Base-by-base conservation (phyloP, 2,888 invertebrate genomes). In the Dendrolimus pini region DNA sequence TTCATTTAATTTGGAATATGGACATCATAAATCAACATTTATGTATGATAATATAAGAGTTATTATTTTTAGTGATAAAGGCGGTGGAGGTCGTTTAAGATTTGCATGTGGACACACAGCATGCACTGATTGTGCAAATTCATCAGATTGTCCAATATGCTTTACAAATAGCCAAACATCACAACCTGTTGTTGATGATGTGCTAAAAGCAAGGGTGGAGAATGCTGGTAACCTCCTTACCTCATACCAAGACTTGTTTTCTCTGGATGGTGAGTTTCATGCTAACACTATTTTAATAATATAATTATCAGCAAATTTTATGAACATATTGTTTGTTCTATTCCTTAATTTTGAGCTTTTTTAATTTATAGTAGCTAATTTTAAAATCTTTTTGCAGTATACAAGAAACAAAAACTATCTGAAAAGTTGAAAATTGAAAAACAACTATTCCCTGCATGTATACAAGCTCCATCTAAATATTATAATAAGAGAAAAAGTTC, bases 401-500 rank as follows among this genome's bases (percentile, higher is more conserved):
- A 77, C 57, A 78, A 65, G 66, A 74, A 74, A 54, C 71, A 75
- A 54, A 75, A 83, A 62, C 59, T 81, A 59, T 87, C 83, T 56
- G 84, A 87, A 59, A 78, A 82, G 60, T 65, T 83, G 55, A 84
- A 79, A 71, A 63, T 78, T 55, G 89, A 90, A 73, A 88, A 80
- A 65, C 75, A 84, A 62, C 7, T 89, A n/a, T 90, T 90, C 61
- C 89, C 89, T 59, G 68, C 82, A 67, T 85, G 86, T 62, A 88
- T 90, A 63, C 88, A 89, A 76, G 89, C 86, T 60, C 80, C 82
- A 55, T 58, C 64, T 30, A 88, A 83, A 65, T 89, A 89, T 71
- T 75, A 60, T 60, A 89, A 90, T 65, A 89, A 83, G 70, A 80
- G 80, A 58, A 89, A 80, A 74, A 80, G 77, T 64, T 62, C 63